Evolutionary conservation across 2,113 vertebrate species (phyloP).

Genomic region (Protobothrops flavoviridis): DNA sequence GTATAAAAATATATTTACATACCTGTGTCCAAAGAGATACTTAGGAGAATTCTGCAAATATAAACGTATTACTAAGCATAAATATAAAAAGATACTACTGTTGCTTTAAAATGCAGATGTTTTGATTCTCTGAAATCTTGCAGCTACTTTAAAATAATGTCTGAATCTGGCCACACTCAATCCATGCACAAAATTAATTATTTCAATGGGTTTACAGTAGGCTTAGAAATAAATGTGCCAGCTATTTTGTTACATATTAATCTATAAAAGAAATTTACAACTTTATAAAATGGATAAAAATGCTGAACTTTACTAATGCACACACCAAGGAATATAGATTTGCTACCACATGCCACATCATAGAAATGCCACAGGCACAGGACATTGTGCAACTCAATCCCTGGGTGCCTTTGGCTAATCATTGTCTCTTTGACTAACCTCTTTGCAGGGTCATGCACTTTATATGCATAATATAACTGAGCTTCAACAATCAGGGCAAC

Average conservation of each 20-base stretch:
- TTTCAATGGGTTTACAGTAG: not conserved
- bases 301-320: not conserved
- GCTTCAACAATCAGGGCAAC: not conserved
- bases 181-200: not conserved
- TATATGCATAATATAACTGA: not conserved
- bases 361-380: not conserved
- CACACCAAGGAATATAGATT: not conserved
- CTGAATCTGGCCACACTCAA: not conserved
- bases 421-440: not conserved
- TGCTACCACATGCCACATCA: not conserved
- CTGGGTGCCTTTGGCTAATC: not conserved
- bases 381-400: not conserved
- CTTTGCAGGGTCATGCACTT: not conserved
- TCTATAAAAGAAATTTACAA: not conserved
- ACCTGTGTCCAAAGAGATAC: not conserved
- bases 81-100: not conserved
- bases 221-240: not conserved
- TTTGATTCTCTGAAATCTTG: not conserved
- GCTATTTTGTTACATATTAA: not conserved
- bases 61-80: not conserved
- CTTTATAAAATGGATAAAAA: not conserved
- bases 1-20: not conserved
- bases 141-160: not conserved
- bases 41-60: not conserved
- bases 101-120: not conserved